These are phyloP conservation scores for Haliaeetus leucogaster DNA, from an alignment of 2,113 vertebrate species.

Conservation along the genomic window DNA sequence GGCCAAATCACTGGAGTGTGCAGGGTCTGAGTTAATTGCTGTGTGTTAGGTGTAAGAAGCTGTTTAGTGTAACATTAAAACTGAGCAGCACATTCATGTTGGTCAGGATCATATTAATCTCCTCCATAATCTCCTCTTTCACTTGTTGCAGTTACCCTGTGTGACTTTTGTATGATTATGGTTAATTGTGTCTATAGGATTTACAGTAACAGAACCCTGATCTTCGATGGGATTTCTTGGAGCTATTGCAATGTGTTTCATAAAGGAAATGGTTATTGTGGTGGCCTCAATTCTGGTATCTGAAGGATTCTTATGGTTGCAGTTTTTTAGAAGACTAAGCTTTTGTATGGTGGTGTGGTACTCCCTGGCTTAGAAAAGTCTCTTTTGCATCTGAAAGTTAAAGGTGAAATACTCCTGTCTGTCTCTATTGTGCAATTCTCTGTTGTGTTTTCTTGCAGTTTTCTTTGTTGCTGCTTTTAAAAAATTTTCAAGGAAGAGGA, in stretches of 20 bases:
- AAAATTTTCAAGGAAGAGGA: slow-evolving; percentile 16
- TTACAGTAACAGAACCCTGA: background rate
- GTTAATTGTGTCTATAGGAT: background rate
- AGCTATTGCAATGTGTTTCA: background rate
- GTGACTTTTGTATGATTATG: background rate
- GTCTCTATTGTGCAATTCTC: background rate
- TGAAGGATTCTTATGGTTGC: background rate
- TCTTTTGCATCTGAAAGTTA: background rate
- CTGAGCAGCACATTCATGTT: background rate
- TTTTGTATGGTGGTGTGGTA: background rate
- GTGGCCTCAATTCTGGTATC: background rate
- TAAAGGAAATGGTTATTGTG: background rate
- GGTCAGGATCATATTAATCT: background rate
- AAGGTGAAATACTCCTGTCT: background rate
- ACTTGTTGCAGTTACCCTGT: background rate
- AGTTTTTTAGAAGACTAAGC: background rate
- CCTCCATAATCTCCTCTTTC: background rate
- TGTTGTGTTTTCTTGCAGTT: background rate
- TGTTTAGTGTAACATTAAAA: background rate
- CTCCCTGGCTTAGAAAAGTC: background rate
- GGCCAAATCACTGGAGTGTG: background rate
- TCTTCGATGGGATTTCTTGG: background rate
- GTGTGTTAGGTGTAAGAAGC: background rate
- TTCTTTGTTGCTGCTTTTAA: slow-evolving; percentile 44
- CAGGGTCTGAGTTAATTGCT: background rate